Evolutionary conservation across 2,113 vertebrate species (phyloP).

Genomic region (Cyprinodon variegatus): DNA sequence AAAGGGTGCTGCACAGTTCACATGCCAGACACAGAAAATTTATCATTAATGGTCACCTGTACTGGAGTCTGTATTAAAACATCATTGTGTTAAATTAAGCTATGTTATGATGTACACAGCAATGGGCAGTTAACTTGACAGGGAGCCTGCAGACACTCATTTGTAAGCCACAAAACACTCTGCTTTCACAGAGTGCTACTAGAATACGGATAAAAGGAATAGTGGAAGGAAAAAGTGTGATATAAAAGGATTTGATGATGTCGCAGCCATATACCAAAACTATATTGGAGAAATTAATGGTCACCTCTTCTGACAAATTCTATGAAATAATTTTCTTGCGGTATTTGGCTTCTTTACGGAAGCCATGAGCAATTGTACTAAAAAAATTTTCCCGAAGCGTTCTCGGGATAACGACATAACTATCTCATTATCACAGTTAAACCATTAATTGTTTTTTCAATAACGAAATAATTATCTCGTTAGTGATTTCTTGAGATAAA

Average conservation of each 20-base stretch:
- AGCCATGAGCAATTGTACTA: no score
- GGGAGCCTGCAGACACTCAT: not conserved
- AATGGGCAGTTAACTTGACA: no score
- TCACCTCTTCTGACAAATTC: not conserved
- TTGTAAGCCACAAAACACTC: not conserved
- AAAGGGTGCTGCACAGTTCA: not conserved
- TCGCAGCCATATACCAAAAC: not conserved
- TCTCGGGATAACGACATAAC: no score
- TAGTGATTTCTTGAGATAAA: no score
- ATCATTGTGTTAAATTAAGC: no score
- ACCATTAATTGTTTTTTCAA: no score
- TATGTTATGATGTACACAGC: no score
- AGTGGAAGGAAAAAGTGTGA: not conserved
- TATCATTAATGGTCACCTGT: not conserved
- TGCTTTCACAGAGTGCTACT: not conserved
- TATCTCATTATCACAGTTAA: no score
- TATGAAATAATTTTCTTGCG: not conserved
- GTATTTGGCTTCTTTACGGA: not conserved
- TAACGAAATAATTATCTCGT: no score
- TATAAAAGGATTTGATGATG: not conserved
- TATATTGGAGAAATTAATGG: not conserved
- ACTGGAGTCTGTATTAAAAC: not conserved
- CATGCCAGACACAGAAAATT: conserved; percentile 11
- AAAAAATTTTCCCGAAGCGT: no score
- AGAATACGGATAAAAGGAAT: not conserved